Base-by-base conservation (phyloP, 2,888 invertebrate genomes). In the Hedya salicella region DNA sequence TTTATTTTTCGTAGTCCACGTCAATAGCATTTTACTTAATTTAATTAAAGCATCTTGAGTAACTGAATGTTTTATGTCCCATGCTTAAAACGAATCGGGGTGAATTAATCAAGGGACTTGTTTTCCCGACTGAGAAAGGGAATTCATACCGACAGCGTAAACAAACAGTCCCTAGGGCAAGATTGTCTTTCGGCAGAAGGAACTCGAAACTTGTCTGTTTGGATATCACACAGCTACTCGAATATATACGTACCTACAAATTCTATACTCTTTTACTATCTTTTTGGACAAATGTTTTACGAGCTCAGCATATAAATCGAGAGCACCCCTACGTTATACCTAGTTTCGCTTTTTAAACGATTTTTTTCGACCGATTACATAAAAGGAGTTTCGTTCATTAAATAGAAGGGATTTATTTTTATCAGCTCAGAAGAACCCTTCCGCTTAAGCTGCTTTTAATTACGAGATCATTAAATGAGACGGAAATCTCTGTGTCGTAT, bases 51-150 rank as follows among this genome's bases (percentile, higher is more conserved):
- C 21, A 42, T 64, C 42, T 44, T 64, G 16, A 65, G 19, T 52
- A 46, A 46, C 52, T 17, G 40, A 54, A 48, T 39, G 53, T 32
- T 48, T 57, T 46, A 60, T 44, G 48, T 16, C 48, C 21, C 61
- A 42, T 66, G 53, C 32, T 60, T 53, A 19, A 78, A 79, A 82
- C 78, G 82, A 82, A 81, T 79, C 73, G 70, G 70, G 71, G 75
- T 74, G 81, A 82, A 85, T 86, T 83, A 83, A 87, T 87, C 80
- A 83, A 77, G 76, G 70, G 73, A 75, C 78, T 84, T 83, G 83
- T 83, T 83, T 84, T 81, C 77, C 74, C 74, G 70, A 71, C 75
- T 73, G 78, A 52, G 39, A 68, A 69, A 73, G 75, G 73, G 71
- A 78, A 81, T 79, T 82, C 80, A 60, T 52, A 73, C 70, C 70